phyloP scores from a whole-genome alignment of 2,113 vertebrate genomes.

The Myanophis thanlyinensis region DNA sequence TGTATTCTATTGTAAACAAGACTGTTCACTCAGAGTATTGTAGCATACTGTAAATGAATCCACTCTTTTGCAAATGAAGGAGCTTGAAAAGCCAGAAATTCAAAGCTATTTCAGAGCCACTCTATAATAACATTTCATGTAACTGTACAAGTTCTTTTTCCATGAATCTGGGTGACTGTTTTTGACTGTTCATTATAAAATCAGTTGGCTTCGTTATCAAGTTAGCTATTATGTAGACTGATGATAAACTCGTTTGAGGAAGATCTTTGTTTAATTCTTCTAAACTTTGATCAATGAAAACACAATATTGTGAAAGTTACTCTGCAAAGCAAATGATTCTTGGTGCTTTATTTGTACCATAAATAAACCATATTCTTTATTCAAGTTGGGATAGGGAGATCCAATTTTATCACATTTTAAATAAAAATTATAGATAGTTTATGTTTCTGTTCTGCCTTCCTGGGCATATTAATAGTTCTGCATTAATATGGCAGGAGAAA shows the following conservation, averaged over 20 bases:
- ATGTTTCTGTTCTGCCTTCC: not conserved
- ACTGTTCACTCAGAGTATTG: not conserved
- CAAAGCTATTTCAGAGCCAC: not conserved
- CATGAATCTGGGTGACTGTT: not conserved
- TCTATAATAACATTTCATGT: not conserved
- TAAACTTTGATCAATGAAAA: slow-evolving; percentile 16
- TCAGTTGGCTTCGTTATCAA: not conserved
- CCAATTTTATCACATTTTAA: not conserved
- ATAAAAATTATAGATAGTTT: not conserved
- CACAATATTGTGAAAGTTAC: slow-evolving; percentile 20
- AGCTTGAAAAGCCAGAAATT: not conserved
- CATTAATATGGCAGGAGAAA: not conserved
- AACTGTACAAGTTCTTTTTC: not conserved
- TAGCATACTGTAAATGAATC: not conserved
- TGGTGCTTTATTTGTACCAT: not conserved
- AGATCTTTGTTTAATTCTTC: not conserved
- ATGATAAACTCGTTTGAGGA: not conserved
- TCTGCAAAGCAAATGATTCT: not conserved
- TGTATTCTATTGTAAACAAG: not conserved
- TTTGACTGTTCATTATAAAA: not conserved
- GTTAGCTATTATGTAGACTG: not conserved
- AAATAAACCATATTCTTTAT: not conserved
- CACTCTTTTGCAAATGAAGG: not conserved
- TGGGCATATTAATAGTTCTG: not conserved
- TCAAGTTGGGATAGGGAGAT: not conserved